Evolutionary conservation across 2,888 invertebrate genomes (phyloP).

Genomic region (Ichneumoninae sp.): DNA sequence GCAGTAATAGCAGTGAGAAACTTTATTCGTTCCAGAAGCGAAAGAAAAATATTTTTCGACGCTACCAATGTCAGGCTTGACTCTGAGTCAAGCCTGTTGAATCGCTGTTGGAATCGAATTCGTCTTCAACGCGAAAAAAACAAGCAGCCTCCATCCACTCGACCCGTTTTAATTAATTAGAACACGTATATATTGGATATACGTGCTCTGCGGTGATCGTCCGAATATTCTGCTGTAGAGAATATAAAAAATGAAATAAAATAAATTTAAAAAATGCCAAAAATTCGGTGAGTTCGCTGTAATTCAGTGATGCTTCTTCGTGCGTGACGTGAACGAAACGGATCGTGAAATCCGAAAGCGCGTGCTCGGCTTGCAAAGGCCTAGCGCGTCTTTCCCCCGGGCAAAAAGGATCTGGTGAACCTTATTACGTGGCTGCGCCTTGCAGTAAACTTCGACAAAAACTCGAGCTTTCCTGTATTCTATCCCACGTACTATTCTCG

Average conservation of each 20-base stretch:
- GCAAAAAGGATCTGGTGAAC: conserved; percentile 42
- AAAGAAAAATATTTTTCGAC: too few species aligned
- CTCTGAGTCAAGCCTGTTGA: too few species aligned
- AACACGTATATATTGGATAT: background rate
- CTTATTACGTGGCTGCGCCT: conserved; percentile 60
- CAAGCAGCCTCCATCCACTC: background rate
- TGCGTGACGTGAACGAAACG: conserved; percentile 69
- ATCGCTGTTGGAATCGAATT: too few species aligned
- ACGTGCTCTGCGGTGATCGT: background rate
- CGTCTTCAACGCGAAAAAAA: background rate
- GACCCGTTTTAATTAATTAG: background rate
- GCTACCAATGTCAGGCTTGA: too few species aligned
- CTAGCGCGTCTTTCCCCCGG: conserved; percentile 20
- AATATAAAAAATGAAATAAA: background rate
- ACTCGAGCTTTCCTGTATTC: conserved; percentile 48
- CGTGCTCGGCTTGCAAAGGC: conserved; percentile 28
- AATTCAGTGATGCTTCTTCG: conserved; percentile 60
- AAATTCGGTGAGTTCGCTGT: conserved; percentile 56
- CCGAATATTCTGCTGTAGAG: background rate
- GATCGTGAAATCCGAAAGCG: conserved; percentile 67
- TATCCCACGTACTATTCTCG: conserved; percentile 22
- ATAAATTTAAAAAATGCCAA: conserved; percentile 4
- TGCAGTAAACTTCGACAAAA: conserved; percentile 58
- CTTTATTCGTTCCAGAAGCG: too few species aligned
- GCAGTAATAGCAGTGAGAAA: too few species aligned